These are phyloP conservation scores for Chrysopa pallens DNA, from an alignment of 1,140 invertebrate genomes.

Conservation along the genomic window DNA sequence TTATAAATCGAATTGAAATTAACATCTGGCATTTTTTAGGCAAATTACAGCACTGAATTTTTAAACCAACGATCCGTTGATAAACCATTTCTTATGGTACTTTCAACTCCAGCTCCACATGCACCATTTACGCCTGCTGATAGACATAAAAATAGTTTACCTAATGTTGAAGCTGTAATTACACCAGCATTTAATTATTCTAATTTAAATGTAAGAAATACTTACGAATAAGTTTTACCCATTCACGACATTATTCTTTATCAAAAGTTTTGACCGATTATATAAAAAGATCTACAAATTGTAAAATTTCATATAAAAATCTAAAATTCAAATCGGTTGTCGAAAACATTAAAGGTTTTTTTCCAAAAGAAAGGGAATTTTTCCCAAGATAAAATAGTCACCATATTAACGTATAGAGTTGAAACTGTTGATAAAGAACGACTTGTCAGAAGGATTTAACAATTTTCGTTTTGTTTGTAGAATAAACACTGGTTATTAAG, in stretches of 20 bases:
- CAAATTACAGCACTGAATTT: constrained; percentile 35
- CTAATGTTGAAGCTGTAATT: constrained; percentile 36
- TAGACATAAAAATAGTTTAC: constrained; percentile 44
- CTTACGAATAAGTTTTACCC: too few species aligned
- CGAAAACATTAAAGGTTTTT: too few species aligned
- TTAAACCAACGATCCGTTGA: constrained; percentile 19
- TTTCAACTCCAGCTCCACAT: constrained; percentile 71
- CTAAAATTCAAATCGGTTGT: too few species aligned
- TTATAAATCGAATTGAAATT: too few species aligned
- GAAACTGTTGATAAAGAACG: not conserved
- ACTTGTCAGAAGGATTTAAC: not conserved
- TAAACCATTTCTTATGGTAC: constrained; percentile 61
- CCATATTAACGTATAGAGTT: constrained; percentile 1
- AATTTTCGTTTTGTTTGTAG: constrained; percentile 21
- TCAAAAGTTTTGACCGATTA: too few species aligned
- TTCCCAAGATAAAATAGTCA: too few species aligned
- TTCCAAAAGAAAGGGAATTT: too few species aligned
- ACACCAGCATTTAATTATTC: constrained; percentile 56
- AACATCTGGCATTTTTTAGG: constrained; percentile 22
- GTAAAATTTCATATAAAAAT: too few species aligned
- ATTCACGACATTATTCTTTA: too few species aligned
- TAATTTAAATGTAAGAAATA: constrained; percentile 19
- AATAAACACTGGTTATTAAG: constrained; percentile 64
- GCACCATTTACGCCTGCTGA: constrained; percentile 63
- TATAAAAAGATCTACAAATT: too few species aligned